phyloP scores from a whole-genome alignment of 2,888 invertebrate species.

The Drosophila anomelani region DNA sequence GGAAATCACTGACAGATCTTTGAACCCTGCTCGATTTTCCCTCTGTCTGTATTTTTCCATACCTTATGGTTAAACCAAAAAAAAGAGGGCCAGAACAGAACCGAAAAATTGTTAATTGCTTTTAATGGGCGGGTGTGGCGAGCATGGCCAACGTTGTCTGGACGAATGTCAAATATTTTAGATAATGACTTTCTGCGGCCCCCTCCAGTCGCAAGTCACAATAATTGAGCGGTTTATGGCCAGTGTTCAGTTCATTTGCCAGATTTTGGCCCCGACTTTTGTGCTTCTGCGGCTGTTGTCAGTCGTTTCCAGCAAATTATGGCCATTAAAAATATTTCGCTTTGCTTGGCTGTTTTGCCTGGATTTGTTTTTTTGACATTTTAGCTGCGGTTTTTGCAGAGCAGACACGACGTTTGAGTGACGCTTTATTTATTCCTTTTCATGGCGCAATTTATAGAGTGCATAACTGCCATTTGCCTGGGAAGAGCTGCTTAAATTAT shows the following conservation, averaged over 20 bases:
- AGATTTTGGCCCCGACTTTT: slow-evolving; percentile 25
- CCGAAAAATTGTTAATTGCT: slow-evolving; percentile 63
- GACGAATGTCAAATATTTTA: slow-evolving; percentile 75
- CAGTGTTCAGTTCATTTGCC: slow-evolving; percentile 62
- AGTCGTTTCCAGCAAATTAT: slow-evolving; percentile 31
- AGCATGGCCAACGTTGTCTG: slow-evolving; percentile 19
- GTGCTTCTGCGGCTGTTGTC: slow-evolving; percentile 37
- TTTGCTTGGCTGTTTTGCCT: slow-evolving; percentile 66
- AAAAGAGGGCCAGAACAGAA: slow-evolving; percentile 17
- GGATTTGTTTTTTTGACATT: slow-evolving; percentile 36
- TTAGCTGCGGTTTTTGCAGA: slow-evolving; percentile 18
- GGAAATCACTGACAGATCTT: slow-evolving; percentile 32
- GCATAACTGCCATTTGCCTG: slow-evolving; percentile 9
- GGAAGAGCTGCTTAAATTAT: slow-evolving; percentile 24
- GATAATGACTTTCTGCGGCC: slow-evolving; percentile 69
- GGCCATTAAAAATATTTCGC: slow-evolving; percentile 52
- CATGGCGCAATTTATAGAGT: slow-evolving; percentile 18
- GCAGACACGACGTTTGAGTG: slow-evolving; percentile 3
- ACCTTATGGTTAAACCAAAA: slow-evolving; percentile 45
- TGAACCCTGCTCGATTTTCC: slow-evolving; percentile 25
- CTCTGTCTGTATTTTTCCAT: slow-evolving; percentile 13
- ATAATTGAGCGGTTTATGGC: slow-evolving; percentile 72
- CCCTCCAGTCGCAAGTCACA: slow-evolving; percentile 39
- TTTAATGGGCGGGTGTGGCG: slow-evolving; percentile 47
- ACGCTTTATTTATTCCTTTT: slow-evolving; percentile 25